Conservation (phyloP, 1,140 invertebrate genomes). For the Polypedilum pembai region DNA sequence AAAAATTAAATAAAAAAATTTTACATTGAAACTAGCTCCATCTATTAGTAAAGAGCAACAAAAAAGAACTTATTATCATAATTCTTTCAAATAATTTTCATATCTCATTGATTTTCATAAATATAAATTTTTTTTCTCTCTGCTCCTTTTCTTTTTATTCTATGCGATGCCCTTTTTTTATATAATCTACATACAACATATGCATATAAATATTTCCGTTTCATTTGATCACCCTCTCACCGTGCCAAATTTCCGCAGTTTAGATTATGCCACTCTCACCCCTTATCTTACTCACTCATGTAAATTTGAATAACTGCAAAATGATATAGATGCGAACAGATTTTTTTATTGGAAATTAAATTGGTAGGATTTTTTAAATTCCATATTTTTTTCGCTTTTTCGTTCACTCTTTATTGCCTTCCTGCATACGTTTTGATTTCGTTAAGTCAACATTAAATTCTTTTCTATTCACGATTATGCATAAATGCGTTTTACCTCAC, state of each 20-base stretch:
- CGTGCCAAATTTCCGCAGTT: constrained; percentile 10
- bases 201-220: constrained; percentile 26
- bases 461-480: neutral
- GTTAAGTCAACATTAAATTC: constrained; percentile 24
- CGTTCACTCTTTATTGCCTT: neutral
- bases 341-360: constrained; percentile 27
- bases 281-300: neutral
- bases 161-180: neutral
- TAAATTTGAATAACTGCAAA: neutral
- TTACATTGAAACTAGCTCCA: neutral
- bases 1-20: neutral
- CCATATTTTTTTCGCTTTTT: neutral
- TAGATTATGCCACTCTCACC: neutral
- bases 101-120: constrained; percentile 19
- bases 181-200: constrained; percentile 18
- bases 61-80: neutral
- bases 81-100: constrained; percentile 10
- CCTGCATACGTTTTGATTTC: neutral
- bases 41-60: neutral
- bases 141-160: neutral
- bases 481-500: neutral
- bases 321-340: constrained; percentile 17
- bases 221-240: constrained; percentile 26
- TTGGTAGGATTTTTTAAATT: constrained; percentile 24
- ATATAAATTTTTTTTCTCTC: neutral